Conservation (phyloP, 2,888 invertebrate species). For the Drosophila formosana region DNA sequence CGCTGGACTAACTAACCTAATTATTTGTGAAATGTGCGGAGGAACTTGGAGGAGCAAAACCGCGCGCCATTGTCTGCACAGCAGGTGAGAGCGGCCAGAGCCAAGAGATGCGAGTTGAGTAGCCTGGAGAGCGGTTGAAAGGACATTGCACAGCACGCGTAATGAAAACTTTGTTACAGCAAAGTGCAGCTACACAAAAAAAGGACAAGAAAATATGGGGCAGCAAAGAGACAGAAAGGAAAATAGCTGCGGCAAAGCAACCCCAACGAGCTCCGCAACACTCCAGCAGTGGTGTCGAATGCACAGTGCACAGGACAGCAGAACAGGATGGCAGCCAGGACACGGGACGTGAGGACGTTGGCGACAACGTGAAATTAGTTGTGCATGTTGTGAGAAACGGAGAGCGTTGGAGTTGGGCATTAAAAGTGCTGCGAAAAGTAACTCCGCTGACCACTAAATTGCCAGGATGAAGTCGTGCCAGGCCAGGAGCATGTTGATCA, state of each 20-base stretch:
- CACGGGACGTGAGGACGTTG: conserved; percentile 43
- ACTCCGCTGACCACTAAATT: conserved; percentile 67
- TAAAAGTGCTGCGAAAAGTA: conserved; percentile 39
- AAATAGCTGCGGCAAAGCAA: conserved; percentile 16
- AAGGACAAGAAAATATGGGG: conserved; percentile 3
- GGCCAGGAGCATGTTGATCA: conserved; percentile 68
- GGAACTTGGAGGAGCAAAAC: conserved; percentile 32
- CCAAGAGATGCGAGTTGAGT: conserved; percentile 14
- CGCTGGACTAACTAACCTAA: conserved; percentile 74
- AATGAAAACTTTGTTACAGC: conserved; percentile 74
- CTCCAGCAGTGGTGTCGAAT: conserved; percentile 52
- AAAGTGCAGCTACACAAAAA: conserved; percentile 43
- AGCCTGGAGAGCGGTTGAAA: conserved; percentile 28
- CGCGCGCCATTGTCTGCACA: conserved; percentile 67
- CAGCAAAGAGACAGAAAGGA: background rate
- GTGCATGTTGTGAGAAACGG: conserved; percentile 54
- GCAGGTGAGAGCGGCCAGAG: conserved; percentile 57
- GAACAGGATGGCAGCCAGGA: conserved; percentile 32
- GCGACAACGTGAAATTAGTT: conserved; percentile 77
- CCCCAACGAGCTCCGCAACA: conserved; percentile 17
- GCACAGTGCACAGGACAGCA: background rate
- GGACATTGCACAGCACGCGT: conserved; percentile 58
- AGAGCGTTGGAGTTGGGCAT: conserved; percentile 21
- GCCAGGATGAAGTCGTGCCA: conserved; percentile 60
- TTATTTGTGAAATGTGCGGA: conserved; percentile 68